phyloP scores from a whole-genome alignment of 1,140 invertebrate species.

The Ylistrum balloti region DNA sequence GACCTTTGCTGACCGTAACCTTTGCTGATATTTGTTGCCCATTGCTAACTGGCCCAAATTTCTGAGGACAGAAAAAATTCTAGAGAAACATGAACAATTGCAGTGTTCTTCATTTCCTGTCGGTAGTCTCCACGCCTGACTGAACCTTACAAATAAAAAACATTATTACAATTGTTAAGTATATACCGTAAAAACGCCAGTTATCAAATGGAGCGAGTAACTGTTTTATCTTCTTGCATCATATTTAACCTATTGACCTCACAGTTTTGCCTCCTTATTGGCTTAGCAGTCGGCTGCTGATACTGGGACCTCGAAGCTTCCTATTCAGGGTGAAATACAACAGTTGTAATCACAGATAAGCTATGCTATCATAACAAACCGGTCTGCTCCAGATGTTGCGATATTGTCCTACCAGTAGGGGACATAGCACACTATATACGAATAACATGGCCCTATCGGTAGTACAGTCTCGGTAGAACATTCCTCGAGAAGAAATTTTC shows the following conservation, averaged over 20 bases:
- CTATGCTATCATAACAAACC: neutral
- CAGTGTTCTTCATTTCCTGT: neutral
- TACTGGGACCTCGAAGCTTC: neutral
- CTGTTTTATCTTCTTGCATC: neutral
- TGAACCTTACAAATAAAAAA: too few relatives aligned
- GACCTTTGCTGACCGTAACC: neutral
- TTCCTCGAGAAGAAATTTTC: neutral
- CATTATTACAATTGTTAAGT: too few relatives aligned
- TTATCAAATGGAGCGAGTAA: too few relatives aligned
- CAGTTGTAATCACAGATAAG: constrained; percentile 33
- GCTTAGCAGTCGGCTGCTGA: neutral
- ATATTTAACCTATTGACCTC: neutral
- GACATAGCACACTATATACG: neutral
- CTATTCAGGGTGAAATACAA: constrained; percentile 15
- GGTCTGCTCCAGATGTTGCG: neutral
- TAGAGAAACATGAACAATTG: neutral
- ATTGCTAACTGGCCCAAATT: neutral
- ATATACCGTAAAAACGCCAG: too few relatives aligned
- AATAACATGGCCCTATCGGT: neutral
- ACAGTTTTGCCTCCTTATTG: constrained; percentile 4
- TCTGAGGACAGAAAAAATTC: neutral
- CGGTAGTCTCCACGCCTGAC: neutral
- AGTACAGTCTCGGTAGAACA: neutral
- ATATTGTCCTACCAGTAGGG: constrained; percentile 25
- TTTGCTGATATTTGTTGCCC: neutral